Evolutionary conservation across 2,797 vertebrate species (phyloP).

Genomic region (Aeoliscus strigatus): DNA sequence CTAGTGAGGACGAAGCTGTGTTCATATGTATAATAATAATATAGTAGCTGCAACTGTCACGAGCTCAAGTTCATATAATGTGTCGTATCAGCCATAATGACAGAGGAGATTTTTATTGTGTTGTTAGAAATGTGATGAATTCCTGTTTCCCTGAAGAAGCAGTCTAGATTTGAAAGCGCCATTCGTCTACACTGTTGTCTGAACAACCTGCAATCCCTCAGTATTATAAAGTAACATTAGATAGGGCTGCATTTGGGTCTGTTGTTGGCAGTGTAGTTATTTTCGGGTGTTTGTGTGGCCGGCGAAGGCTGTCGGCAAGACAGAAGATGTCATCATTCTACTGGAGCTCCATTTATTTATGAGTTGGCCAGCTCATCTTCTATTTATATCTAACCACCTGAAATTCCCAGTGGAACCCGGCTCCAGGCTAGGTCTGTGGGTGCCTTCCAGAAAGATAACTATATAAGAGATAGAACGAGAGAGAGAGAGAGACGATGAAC

Average conservation of each 20-base stretch:
- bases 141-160: too few species aligned
- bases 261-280: constrained; percentile 44
- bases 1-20: too few species aligned
- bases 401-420: constrained; percentile 59
- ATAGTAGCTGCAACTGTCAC: too few species aligned
- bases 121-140: too few species aligned
- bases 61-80: too few species aligned
- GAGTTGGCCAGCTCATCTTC: constrained; percentile 64
- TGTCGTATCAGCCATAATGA: too few species aligned
- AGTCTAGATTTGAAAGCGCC: too few species aligned
- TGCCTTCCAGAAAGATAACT: constrained; percentile 55
- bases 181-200: constrained; percentile 10
- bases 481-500: constrained; percentile 10
- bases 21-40: too few species aligned
- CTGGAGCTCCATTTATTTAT: constrained; percentile 66
- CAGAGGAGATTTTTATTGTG: too few species aligned
- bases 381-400: constrained; percentile 69
- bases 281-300: constrained; percentile 56
- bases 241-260: constrained; percentile 20
- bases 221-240: constrained; percentile 12
- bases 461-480: constrained; percentile 17
- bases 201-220: constrained; percentile 1
- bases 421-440: constrained; percentile 58
- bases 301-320: constrained; percentile 53
- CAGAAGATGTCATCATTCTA: constrained; percentile 65